Base-by-base conservation (phyloP, 2,797 vertebrate species). In the Pitangus sulphuratus region DNA sequence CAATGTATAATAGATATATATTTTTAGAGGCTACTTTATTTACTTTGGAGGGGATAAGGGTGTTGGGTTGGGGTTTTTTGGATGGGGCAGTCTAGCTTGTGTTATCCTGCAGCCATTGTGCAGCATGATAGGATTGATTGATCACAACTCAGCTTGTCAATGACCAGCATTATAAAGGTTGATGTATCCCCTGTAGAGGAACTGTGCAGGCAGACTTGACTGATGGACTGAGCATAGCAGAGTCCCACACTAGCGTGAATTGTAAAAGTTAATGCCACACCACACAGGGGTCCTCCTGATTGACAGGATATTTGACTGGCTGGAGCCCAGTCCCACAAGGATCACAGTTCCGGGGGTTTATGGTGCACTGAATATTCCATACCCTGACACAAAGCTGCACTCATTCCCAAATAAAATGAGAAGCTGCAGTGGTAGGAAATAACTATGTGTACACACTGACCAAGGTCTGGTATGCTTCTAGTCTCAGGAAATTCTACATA, bases 91-190 rank as follows among this genome's bases (percentile, higher is more conserved):
- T 66, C 78, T 82, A 78, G 9, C 28, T 79, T 71, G 15, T 62
- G 56, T 69, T 93, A 51, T 39, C 50, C 66, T 75, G n/a, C 39
- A 79, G 86, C 57, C 16, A 2, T 66, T 89, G 47, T 78, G 44
- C 74, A 87, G 61, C 37, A 25, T 35, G 87, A 91, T 19, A 87
- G 61, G 42, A 89, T 3, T 87, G 87, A 95, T 57, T 62, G 81
- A 95, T 91, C 85, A 76, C 79, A 77, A 26, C 71, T 81, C 87
- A 66, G 44, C 39, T 87, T 76, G 78, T 90, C 95, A 96, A 48
- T 93, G 78, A 82, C 31, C 64, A 85, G 42, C 62, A 69, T 47
- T 48, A 66, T 54, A 94, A 96, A 95, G 64, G 50, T 28, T 76
- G 87, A 82, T 69, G 69, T 68, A 58, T 71, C 68, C 86, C 84